A percentile compares a stretch with the other conserved stretches of the same genome.
Conservation (phyloP, 2,113 vertebrate species). For the Mola mola region DNA sequence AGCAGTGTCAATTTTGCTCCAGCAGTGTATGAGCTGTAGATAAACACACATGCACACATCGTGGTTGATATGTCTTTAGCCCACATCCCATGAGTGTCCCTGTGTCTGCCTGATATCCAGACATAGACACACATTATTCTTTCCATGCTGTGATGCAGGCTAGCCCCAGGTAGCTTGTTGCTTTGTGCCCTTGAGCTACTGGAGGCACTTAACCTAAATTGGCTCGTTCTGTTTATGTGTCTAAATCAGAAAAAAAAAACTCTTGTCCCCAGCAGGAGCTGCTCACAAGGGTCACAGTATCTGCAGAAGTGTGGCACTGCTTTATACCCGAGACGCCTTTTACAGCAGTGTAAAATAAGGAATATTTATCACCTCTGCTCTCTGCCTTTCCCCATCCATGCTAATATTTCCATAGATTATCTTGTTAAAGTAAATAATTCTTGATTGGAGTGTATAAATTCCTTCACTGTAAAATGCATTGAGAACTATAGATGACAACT, state of each 20-base stretch:
- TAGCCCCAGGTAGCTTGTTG: conserved; percentile 70
- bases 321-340: not conserved
- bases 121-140: conserved; percentile 14
- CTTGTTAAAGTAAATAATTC: too few species aligned
- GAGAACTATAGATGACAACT: too few species aligned
- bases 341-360: not conserved
- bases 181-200: conserved; percentile 67
- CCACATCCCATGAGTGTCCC: conserved; percentile 27
- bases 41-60: conserved; percentile 23
- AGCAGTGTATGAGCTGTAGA: conserved; percentile 22
- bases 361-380: not conserved
- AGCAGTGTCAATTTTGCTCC: conserved; percentile 18
- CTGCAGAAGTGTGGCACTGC: not conserved
- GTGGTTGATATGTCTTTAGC: conserved; percentile 36
- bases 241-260: conserved; percentile 51
- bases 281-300: conserved; percentile 13
- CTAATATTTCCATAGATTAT: too few species aligned
- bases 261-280: conserved; percentile 26
- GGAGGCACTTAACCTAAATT: conserved; percentile 78
- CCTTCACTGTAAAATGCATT: too few species aligned
- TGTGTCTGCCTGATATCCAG: conserved; percentile 6
- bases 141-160: conserved; percentile 11
- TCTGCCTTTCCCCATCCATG: not conserved
- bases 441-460: too few species aligned
- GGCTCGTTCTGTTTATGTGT: conserved; percentile 50